Percentiles rank a stretch among this genome's conserved stretches.
Conservation (phyloP, 2,797 vertebrate genomes). For the Pteronotus mesoamericanus region DNA sequence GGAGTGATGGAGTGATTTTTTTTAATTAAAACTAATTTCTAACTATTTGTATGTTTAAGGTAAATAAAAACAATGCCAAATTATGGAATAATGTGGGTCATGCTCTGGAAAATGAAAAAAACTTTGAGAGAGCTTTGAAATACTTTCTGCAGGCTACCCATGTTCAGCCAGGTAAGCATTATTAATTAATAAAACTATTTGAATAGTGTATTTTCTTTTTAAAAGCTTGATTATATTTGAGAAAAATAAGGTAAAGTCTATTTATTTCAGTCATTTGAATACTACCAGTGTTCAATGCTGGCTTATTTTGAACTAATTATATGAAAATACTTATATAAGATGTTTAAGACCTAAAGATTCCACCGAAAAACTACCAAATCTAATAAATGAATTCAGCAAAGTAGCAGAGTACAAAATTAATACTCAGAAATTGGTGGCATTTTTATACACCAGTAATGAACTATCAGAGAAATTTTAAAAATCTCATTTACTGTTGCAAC, state of each 20-base stretch:
- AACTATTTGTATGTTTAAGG: slow-evolving; percentile 82
- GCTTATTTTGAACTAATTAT: neutral
- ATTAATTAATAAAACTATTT: slow-evolving; percentile 7
- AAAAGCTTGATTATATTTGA: neutral
- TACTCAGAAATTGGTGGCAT: no score
- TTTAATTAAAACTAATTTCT: neutral
- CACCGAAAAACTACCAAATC: no score
- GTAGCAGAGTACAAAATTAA: no score
- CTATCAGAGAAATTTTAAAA: no score
- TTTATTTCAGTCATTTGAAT: slow-evolving; percentile 17
- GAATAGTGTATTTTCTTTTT: slow-evolving; percentile 7
- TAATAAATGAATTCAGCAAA: no score
- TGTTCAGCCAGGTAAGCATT: slow-evolving; percentile 94
- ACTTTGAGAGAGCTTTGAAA: slow-evolving; percentile 91
- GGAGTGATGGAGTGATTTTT: neutral
- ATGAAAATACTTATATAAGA: neutral
- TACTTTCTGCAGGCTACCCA: slow-evolving; percentile 97
- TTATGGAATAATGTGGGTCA: slow-evolving; percentile 99
- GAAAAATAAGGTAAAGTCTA: neutral
- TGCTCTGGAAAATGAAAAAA: slow-evolving; percentile 96
- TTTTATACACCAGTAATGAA: no score
- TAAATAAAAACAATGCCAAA: slow-evolving; percentile 99
- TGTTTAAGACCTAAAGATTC: neutral
- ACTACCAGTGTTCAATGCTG: neutral
- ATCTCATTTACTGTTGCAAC: no score